Evolutionary conservation across 2,888 invertebrate genomes (phyloP), one percentile per base, ranked within the genome.

Genomic region (Megastigmus dorsalis): DNA sequence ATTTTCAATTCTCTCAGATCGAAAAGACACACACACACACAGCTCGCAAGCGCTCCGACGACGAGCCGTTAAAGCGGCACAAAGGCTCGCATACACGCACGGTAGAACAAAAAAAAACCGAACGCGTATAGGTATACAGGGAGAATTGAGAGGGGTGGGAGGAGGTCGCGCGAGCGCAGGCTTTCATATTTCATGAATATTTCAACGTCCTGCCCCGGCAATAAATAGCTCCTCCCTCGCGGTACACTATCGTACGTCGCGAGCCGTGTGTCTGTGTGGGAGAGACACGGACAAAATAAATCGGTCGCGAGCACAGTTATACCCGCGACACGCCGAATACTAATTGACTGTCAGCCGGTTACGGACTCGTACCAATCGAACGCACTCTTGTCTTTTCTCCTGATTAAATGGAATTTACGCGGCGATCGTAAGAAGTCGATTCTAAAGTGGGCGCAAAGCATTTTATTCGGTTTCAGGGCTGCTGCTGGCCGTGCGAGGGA

Each of bases 171-270:
- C 36, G 50, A 1, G 66, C 54, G 43, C 33, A 43, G 26, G 50
- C 75, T 81, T 84, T 84, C 55, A 67, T 83, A 84, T 84, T 86
- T 86, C 86, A 85, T 86, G 86, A 87, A 87, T 86, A 86, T 86
- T 86, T 86, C 85, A 86, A 77, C 82, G 81, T 79, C 81, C 79
- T 80, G 80, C 80, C 82, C 82, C 79, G 79, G 84, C 82, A 82
- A 84, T 86, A 86, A 86, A 85, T 86, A 86, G 82, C 83, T 80
- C 80, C 77, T 79, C 80, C 77, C 80, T 26, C 59, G 15, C 26
- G 26, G 45, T 20, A 28, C 43, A 9, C 50, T 4, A 52, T 7
- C 13, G 2, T 23, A 45, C 10, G 9, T 23, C 3, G 15, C 41
- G 43, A 52, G n/a, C n/a, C 52, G 33, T 6, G 43, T 15, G 41